A percentile compares a stretch with the other conserved stretches of the same genome.
Conservation (phyloP, 2,888 invertebrate genomes). For the Halocaridina rubra region DNA sequence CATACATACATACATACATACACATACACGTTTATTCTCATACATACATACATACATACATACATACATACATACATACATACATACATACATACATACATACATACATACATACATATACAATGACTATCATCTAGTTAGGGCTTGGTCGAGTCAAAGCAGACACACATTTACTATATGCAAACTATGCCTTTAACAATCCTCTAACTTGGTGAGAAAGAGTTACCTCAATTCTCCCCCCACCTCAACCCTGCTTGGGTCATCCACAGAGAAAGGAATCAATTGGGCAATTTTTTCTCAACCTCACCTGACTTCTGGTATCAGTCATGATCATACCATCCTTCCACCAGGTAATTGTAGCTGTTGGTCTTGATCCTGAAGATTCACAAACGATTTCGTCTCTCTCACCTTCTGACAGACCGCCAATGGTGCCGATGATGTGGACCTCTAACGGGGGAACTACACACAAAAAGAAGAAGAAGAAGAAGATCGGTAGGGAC, state of each 20-base stretch:
- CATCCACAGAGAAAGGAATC: too few species aligned
- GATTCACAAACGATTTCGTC: slow-evolving; percentile 65
- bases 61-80: background rate
- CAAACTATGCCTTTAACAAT: too few species aligned
- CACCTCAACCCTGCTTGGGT: too few species aligned
- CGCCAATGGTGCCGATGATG: background rate
- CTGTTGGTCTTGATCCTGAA: slow-evolving; percentile 66
- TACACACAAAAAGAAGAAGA: too few species aligned
- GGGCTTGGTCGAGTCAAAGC: too few species aligned
- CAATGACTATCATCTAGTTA: background rate
- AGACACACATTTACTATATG: too few species aligned
- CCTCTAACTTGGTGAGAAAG: too few species aligned
- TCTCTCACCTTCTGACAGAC: background rate
- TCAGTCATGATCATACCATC: slow-evolving; percentile 1
- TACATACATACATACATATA: background rate
- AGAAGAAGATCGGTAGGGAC: too few species aligned
- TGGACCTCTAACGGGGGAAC: background rate
- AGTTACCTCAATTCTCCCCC: too few species aligned
- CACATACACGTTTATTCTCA: background rate
- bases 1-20: background rate
- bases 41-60: background rate
- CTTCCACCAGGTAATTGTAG: slow-evolving; percentile 66
- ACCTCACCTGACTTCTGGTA: background rate
- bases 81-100: background rate
- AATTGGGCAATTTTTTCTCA: too few species aligned